Conservation (phyloP, 2,797 vertebrate genomes). For the Chaunax sp. region DNA sequence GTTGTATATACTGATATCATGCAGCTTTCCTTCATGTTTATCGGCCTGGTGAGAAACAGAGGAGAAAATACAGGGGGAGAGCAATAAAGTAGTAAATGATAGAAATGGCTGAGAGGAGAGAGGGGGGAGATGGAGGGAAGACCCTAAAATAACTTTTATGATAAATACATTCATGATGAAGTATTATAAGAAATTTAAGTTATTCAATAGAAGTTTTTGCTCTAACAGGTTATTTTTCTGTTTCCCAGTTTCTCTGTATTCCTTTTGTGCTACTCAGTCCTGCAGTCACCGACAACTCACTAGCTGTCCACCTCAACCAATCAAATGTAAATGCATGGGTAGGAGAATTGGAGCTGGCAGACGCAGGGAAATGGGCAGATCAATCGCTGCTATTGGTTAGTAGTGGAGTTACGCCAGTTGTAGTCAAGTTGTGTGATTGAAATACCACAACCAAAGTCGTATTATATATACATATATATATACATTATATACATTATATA, state of each 20-base stretch:
- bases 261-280: conserved; percentile 82
- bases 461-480: too few relatives aligned
- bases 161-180: too few relatives aligned
- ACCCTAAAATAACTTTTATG: too few relatives aligned
- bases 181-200: conserved; percentile 1
- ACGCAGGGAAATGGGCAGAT: conserved; percentile 80
- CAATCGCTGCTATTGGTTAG: conserved; percentile 66
- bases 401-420: too few relatives aligned
- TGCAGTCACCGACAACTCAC: conserved; percentile 67
- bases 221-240: conserved; percentile 21
- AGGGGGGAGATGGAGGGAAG: too few relatives aligned
- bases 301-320: conserved; percentile 63
- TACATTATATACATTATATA: too few relatives aligned
- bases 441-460: too few relatives aligned
- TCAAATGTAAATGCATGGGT: conserved; percentile 71
- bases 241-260: conserved; percentile 83
- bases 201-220: not conserved
- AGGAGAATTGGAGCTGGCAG: conserved; percentile 74
- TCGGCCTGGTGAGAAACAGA: conserved; percentile 81
- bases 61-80: not conserved
- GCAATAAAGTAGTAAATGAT: not conserved
- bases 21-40: conserved; percentile 81
- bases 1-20: conserved; percentile 86
- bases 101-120: too few relatives aligned
- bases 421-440: not conserved